Conservation (phyloP, 2,888 invertebrate species). For the Merodon equestris region DNA sequence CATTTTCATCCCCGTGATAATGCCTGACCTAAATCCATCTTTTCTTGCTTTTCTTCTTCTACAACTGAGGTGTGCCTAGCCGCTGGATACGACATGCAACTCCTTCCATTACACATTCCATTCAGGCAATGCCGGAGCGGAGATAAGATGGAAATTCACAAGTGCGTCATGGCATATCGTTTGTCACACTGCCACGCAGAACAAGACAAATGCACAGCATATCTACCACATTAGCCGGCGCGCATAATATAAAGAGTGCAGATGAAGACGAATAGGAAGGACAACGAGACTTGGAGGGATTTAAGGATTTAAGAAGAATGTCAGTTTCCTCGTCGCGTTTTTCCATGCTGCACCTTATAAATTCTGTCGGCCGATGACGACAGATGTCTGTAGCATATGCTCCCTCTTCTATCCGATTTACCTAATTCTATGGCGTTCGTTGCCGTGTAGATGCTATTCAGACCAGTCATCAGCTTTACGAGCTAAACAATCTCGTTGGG, state of each 20-base stretch:
- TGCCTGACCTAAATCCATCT: conserved; percentile 65
- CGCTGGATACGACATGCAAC: conserved; percentile 26
- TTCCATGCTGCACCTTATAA: conserved; percentile 62
- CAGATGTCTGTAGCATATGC: conserved; percentile 36
- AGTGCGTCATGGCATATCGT: conserved; percentile 29
- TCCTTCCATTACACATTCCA: conserved; percentile 58
- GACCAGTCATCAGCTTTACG: conserved; percentile 26
- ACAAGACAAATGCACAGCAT: conserved; percentile 33
- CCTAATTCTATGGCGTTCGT: conserved; percentile 36
- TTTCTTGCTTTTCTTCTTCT: conserved; percentile 39
- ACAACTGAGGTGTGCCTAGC: conserved; percentile 53
- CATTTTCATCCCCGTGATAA: conserved; percentile 42
- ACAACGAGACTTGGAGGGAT: background rate
- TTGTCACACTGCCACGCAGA: conserved; percentile 32
- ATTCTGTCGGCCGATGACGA: conserved; percentile 56
- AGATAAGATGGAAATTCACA: conserved; percentile 50
- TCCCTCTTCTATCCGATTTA: conserved; percentile 53
- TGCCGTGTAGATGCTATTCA: conserved; percentile 28
- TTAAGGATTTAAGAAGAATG: background rate
- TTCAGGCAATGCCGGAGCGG: conserved; percentile 44
- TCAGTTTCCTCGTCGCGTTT: conserved; percentile 35
- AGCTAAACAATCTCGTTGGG: conserved; percentile 38
- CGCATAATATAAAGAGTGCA: conserved; percentile 32
- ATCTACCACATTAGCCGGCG: conserved; percentile 38
- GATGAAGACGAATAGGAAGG: background rate